phyloP scores from a whole-genome alignment of 2,888 invertebrate genomes.

The Diloba caeruleocephala region DNA sequence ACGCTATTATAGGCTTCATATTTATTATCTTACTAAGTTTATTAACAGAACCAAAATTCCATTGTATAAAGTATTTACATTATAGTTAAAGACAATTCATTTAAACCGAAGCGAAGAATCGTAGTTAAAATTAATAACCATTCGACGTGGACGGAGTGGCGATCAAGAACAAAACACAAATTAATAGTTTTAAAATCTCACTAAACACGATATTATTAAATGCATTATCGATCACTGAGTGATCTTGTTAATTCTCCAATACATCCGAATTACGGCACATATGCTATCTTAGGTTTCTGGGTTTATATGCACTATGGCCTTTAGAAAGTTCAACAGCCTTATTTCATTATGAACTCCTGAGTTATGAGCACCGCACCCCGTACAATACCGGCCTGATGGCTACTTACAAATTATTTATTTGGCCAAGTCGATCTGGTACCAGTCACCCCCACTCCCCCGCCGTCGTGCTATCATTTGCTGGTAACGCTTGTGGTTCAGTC shows the following conservation, averaged over 20 bases:
- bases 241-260: constrained; percentile 52
- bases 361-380: constrained; percentile 11
- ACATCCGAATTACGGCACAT: constrained; percentile 27
- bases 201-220: constrained; percentile 73
- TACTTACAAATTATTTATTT: constrained; percentile 20
- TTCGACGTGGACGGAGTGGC: constrained; percentile 69
- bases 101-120: constrained; percentile 52
- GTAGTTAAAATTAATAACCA: constrained; percentile 47
- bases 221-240: constrained; percentile 70
- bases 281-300: constrained; percentile 35
- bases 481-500: constrained; percentile 31
- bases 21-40: background rate
- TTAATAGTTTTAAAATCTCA: constrained; percentile 67
- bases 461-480: constrained; percentile 52
- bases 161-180: constrained; percentile 56
- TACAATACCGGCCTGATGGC: constrained; percentile 17
- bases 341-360: constrained; percentile 11
- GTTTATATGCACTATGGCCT: constrained; percentile 21
- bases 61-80: constrained; percentile 8
- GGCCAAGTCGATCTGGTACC: background rate
- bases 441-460: constrained; percentile 72
- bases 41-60: constrained; percentile 8
- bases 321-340: constrained; percentile 25
- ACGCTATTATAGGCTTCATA: background rate
- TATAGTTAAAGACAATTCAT: constrained; percentile 49